Evolutionary conservation across 2,888 invertebrate species (phyloP), one percentile per base, ranked within the genome.

Genomic region (Biston betularia): DNA sequence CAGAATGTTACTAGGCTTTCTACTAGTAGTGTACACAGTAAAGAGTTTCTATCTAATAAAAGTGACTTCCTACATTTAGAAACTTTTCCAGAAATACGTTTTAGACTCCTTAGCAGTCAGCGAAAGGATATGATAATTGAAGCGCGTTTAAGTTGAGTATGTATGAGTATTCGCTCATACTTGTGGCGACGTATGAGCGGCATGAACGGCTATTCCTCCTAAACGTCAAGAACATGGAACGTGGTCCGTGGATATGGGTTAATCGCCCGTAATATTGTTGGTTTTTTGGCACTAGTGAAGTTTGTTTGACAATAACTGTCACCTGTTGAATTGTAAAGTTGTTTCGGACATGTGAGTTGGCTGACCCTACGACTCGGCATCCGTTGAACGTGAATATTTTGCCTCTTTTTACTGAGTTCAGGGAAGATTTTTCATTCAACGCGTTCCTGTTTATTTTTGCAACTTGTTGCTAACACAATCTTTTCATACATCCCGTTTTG

Each of bases 291-390:
- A 63, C 49, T 58, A 12, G 15, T 33, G 34, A 38, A 44, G 49
- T 53, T 67, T 67, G 67, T 67, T 63, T 63, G 62, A 45, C 49
- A 67, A 58, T 59, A 63, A 58, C 57, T 66, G 60, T 62, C 66
- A 56, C 65, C 55, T 58, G 58, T 48, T 49, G 49, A 49, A 58
- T 49, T 49, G 58, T 58, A 58, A 58, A 58, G 15, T 58, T 38
- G 12, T 33, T 40, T 58, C 14, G 40, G 40, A 40, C 38, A 38
- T 33, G 40, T 33, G 49, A 58, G 48, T 58, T 49, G 58, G 48
- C 38, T 48, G 46, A 48, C 58, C 38, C 49, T 48, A 40, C 40
- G 33, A 49, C 9, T 40, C 40, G 35, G 14, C 14, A 44, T 2
- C 24, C 9, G 33, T 45, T 56, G 14, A 57, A 11, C 35, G 38